Base-by-base conservation (phyloP, 2,888 invertebrate species). In the Agrilus cyanescens region DNA sequence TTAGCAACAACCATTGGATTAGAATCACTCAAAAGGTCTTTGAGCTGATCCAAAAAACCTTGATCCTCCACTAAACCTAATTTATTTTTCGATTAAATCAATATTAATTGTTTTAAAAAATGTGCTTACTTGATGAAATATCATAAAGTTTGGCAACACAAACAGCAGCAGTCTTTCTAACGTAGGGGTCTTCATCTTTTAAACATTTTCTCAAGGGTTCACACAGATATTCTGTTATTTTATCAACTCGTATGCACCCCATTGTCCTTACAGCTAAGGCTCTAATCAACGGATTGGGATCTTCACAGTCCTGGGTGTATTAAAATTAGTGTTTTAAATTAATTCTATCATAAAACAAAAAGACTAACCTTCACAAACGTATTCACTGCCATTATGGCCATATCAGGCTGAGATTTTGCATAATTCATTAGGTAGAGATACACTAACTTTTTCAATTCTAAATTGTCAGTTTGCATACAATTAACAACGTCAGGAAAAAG, bases 1-100 rank as follows among this genome's bases (percentile, higher is more conserved):
- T 98, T 98, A 1, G 98, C 98, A 1, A 98, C 98, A 30, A 96
- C 98, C 98, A 98, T 98, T 1, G 98, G 98, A 70, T 99, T 99
- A 1, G 97, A 97, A 68, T 98, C 98, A 37, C 96, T 96, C 32
- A 99, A 71, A 40, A 99, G 72, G 67, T 99, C 98, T 64, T 94
- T 93, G 18, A 98, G 69, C 58, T 96, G 90, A 64, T 98, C 97
- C 50, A 98, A 72, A 67, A 98, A 98, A 25, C 96, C 97, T 75
- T 98, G 87, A 55, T 86, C 86, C 57, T 74, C 73, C 5, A 74
- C 74, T 40, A 74, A 60, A 39, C 69, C 62, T 62, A 41, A 25
- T 30, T 13, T 15, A 32, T 10, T 30, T 37, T 40, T 15, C n/a
- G 12, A 43, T 20, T 29, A 29, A 25, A 39, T 20, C 12, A 36